Evolutionary conservation across 2,888 invertebrate genomes (phyloP).

Genomic region (Panzeria rudis): DNA sequence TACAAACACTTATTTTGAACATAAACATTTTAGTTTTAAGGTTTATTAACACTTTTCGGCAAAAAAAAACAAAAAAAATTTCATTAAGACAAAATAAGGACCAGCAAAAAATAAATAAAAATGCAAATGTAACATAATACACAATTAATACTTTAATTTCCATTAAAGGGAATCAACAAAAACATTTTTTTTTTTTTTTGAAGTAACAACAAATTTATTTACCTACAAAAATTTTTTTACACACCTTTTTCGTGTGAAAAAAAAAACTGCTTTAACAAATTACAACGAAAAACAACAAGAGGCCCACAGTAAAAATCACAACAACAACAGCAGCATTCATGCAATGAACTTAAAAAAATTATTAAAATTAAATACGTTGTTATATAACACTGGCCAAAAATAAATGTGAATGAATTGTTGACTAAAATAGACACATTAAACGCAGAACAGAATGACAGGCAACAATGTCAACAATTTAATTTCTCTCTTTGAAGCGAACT

Average conservation of each 20-base stretch:
- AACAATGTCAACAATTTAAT: conserved; percentile 5
- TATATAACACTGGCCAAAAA: conserved; percentile 56
- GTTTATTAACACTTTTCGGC: conserved; percentile 44
- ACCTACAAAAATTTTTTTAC: conserved; percentile 40
- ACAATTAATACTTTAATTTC: conserved; percentile 43
- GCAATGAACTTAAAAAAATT: conserved; percentile 37
- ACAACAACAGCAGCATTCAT: conserved; percentile 20
- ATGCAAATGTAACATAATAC: conserved; percentile 48
- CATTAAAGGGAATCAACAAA: conserved; percentile 28
- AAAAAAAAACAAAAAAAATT: conserved; percentile 6
- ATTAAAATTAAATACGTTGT: conserved; percentile 23
- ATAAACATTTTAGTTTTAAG: conserved; percentile 29
- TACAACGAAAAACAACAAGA: conserved; percentile 26
- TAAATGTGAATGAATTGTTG: conserved; percentile 54
- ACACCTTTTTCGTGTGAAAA: conserved; percentile 60
- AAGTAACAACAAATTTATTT: conserved; percentile 2
- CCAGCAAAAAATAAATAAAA: conserved; percentile 9
- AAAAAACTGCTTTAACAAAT: conserved; percentile 18
- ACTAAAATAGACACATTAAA: background rate
- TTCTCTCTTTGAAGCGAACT: background rate
- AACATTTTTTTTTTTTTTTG: background rate
- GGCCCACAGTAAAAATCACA: conserved; percentile 9
- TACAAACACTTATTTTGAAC: conserved; percentile 3
- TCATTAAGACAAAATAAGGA: conserved; percentile 30
- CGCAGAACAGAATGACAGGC: background rate